phyloP scores from a whole-genome alignment of 2,888 invertebrate species.

The Orthonevra nobilis region DNA sequence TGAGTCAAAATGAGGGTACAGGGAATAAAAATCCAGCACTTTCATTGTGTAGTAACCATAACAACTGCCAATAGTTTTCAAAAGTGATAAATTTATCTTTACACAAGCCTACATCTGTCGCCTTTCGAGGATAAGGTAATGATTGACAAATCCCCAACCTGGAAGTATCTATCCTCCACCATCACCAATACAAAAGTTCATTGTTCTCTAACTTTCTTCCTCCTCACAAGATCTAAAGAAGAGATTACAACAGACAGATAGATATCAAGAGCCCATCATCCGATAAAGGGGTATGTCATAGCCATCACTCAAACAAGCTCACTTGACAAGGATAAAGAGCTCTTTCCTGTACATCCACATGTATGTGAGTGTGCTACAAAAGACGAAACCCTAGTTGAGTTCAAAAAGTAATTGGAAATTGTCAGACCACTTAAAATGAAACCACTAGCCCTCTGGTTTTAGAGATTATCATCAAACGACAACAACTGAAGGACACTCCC shows the following conservation, averaged over 20 bases:
- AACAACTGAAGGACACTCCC: slow-evolving; percentile 34
- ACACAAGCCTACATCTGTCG: too few species aligned
- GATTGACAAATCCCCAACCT: too few species aligned
- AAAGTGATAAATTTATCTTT: too few species aligned
- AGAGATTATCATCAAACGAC: slow-evolving; percentile 32
- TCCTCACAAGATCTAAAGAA: slow-evolving; percentile 8
- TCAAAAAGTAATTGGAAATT: slow-evolving; percentile 36
- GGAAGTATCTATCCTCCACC: too few species aligned
- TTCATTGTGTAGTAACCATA: too few species aligned
- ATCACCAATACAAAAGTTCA: too few species aligned
- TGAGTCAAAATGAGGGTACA: too few species aligned
- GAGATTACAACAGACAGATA: slow-evolving; percentile 40
- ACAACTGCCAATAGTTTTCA: too few species aligned
- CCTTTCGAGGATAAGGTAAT: too few species aligned
- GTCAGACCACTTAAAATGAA: slow-evolving; percentile 36
- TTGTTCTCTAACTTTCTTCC: too few species aligned
- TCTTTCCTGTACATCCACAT: background rate
- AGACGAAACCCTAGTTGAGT: slow-evolving; percentile 12
- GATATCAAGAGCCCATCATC: slow-evolving; percentile 26
- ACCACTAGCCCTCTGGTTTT: slow-evolving; percentile 3
- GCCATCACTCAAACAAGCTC: slow-evolving; percentile 11
- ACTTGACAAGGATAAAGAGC: slow-evolving; percentile 43
- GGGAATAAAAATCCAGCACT: too few species aligned
- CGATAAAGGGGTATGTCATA: background rate
- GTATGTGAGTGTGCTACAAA: slow-evolving; percentile 2